phyloP scores from a whole-genome alignment of 2,888 invertebrate species.

The Heteropelma amictum region DNA sequence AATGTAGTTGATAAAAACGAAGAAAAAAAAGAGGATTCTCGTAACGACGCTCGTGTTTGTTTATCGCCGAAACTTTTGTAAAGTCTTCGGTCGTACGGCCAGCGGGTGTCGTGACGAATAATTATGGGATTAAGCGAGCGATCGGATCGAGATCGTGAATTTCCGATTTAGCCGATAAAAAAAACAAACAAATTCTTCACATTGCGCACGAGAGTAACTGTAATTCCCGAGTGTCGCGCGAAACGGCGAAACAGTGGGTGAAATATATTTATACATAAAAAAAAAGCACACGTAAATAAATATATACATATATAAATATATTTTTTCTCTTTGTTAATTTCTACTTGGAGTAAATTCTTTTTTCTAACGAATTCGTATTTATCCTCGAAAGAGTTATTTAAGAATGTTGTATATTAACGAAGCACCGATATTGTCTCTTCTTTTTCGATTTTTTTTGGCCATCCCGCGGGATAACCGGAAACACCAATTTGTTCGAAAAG shows the following conservation, averaged over 20 bases:
- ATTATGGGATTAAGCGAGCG: conserved; percentile 23
- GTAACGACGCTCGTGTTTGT: conserved; percentile 34
- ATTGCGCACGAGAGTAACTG: conserved; percentile 34
- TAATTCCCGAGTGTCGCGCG: conserved; percentile 39
- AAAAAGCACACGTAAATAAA: too few species aligned
- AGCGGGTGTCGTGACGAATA: conserved; percentile 27
- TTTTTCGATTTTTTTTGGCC: background rate
- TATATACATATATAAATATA: background rate
- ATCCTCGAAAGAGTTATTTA: conserved; percentile 29
- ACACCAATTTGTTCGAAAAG: background rate
- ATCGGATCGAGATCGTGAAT: conserved; percentile 6
- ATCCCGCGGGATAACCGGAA: conserved; percentile 31
- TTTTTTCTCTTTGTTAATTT: conserved; percentile 29
- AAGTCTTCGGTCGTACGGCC: conserved; percentile 34
- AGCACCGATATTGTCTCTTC: conserved; percentile 5
- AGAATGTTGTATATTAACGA: conserved; percentile 25
- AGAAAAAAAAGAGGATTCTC: background rate
- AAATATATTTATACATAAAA: too few species aligned
- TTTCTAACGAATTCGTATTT: conserved; percentile 47
- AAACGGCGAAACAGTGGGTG: conserved; percentile 18
- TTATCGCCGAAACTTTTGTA: conserved; percentile 28
- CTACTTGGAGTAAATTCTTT: conserved; percentile 19
- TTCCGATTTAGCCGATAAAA: conserved; percentile 22
- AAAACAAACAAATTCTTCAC: conserved; percentile 28
- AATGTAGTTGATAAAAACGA: conserved; percentile 40